These are phyloP conservation scores for Bryconaethiops microstoma DNA, from an alignment of 2,797 vertebrate species.

Conservation along the genomic window DNA sequence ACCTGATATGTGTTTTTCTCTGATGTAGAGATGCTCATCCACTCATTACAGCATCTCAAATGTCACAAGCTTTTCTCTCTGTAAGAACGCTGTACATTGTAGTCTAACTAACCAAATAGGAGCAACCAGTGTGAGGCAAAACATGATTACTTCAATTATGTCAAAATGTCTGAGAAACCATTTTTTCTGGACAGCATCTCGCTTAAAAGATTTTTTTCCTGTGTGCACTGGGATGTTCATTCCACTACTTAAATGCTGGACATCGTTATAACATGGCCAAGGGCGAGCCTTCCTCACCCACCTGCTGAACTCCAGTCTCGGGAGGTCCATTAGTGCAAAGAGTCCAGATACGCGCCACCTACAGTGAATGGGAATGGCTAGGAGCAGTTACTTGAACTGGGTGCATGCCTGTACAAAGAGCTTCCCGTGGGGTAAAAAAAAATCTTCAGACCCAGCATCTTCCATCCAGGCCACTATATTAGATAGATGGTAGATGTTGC, in stretches of 20 bases:
- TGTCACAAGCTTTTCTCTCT: conserved; percentile 14
- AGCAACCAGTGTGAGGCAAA: background rate
- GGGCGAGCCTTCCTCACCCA: conserved; percentile 58
- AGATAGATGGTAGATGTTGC: no score
- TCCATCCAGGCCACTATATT: conserved; percentile 2
- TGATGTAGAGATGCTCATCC: background rate
- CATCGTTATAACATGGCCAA: conserved; percentile 74
- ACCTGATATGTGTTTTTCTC: background rate
- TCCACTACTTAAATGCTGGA: conserved; percentile 46
- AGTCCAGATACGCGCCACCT: conserved; percentile 48
- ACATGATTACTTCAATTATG: conserved; percentile 48
- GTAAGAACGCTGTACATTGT: background rate
- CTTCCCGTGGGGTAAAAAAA: background rate
- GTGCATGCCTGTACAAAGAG: conserved; percentile 5
- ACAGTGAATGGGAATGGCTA: conserved; percentile 11
- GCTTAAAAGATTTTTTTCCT: conserved; percentile 16
- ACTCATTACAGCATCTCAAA: background rate
- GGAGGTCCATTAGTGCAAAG: conserved; percentile 62
- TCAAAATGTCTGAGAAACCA: conserved; percentile 39
- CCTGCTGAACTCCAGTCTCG: conserved; percentile 48
- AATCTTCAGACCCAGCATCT: background rate
- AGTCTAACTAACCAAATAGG: background rate
- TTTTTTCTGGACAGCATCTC: conserved; percentile 16
- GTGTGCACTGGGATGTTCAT: background rate
- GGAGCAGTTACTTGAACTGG: conserved; percentile 11